Conservation (phyloP, 2,888 invertebrate species). For the Aricia artaxerxes region DNA sequence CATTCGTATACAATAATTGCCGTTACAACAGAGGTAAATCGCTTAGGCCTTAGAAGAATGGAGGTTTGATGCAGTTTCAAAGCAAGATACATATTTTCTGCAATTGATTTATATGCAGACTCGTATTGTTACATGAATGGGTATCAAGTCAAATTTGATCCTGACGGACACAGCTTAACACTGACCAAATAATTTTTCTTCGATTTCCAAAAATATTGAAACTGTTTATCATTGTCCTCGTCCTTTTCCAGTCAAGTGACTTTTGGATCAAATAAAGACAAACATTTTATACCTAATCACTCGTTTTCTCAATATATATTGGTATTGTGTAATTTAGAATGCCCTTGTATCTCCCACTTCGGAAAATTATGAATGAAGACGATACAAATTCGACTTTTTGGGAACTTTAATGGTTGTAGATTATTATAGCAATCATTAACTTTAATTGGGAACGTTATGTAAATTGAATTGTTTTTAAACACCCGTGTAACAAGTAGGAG, state of each 20-base stretch:
- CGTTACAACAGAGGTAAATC: neutral
- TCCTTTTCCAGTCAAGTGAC: neutral
- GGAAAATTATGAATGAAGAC: neutral
- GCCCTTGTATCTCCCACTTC: neutral
- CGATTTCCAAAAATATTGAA: neutral
- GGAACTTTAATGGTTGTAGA: neutral
- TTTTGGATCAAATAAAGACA: neutral
- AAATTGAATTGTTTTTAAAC: slow-evolving; percentile 14
- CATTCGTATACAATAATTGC: neutral
- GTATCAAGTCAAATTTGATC: neutral
- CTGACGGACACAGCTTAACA: neutral
- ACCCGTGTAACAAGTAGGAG: slow-evolving; percentile 7
- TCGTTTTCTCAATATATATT: neutral
- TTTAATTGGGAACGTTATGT: neutral
- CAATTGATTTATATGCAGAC: too few relatives aligned
- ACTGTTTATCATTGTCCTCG: neutral
- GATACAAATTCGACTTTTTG: slow-evolving; percentile 6
- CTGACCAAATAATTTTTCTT: too few relatives aligned
- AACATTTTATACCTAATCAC: neutral
- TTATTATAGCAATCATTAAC: slow-evolving; percentile 9
- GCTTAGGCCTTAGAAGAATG: neutral
- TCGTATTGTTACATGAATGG: too few relatives aligned
- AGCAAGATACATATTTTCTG: too few relatives aligned
- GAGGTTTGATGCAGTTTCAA: neutral
- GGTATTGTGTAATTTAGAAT: neutral